phyloP scores from a whole-genome alignment of 1,140 invertebrate species.

The Homarus americanus region DNA sequence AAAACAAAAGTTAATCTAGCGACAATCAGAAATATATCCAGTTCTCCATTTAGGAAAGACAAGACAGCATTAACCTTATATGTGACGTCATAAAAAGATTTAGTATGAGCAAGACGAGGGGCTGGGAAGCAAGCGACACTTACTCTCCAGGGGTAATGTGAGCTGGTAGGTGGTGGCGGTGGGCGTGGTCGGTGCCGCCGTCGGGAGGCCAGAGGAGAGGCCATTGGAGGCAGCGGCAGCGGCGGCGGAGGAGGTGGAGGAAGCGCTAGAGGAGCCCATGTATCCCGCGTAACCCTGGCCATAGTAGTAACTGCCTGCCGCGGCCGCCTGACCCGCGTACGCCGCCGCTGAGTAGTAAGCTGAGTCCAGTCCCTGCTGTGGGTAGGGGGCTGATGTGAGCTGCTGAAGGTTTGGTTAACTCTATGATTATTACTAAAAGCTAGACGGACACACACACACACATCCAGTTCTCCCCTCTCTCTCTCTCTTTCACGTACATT shows the following conservation, averaged over 20 bases:
- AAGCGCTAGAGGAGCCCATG: conserved; percentile 80
- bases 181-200: conserved; percentile 57
- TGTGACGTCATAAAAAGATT: no score
- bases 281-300: conserved; percentile 77
- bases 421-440: no score
- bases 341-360: conserved; percentile 69
- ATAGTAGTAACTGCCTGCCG: conserved; percentile 69
- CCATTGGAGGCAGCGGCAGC: conserved; percentile 63
- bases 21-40: neutral
- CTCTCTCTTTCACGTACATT: no score
- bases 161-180: conserved; percentile 75
- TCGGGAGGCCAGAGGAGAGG: conserved; percentile 43
- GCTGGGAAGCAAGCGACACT: conserved; percentile 18
- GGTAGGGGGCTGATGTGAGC: neutral
- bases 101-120: neutral
- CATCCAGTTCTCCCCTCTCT: no score
- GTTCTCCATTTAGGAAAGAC: neutral
- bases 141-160: conserved; percentile 61
- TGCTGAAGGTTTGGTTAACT: no score
- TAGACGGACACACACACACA: no score
- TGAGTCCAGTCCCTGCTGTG: conserved; percentile 67
- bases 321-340: conserved; percentile 61
- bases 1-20: neutral
- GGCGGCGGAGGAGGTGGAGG: conserved; percentile 42
- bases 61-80: no score